A percentile compares a stretch with the other conserved stretches of the same genome.
phyloP scores from a whole-genome alignment of 2,888 invertebrate genomes.

The Euplagia quadripunctaria region DNA sequence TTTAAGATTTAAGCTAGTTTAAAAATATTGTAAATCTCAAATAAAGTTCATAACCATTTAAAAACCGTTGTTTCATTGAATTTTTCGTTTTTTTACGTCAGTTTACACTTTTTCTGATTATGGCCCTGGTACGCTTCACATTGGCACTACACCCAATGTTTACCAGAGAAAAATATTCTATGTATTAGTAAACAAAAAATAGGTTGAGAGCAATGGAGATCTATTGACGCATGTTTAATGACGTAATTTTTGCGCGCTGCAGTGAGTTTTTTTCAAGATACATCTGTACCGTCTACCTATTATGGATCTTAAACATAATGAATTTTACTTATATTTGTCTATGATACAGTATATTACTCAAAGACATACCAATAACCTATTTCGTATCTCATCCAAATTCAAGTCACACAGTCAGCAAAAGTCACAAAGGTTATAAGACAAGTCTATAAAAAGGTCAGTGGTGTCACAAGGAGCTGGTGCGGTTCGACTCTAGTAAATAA shows the following conservation, averaged over 20 bases:
- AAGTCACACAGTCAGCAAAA: constrained; percentile 8
- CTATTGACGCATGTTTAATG: constrained; percentile 26
- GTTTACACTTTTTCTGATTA: no score
- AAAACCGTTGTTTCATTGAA: no score
- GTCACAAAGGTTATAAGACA: constrained; percentile 16
- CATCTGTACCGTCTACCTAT: no score
- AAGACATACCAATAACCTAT: not conserved
- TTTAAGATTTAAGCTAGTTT: no score
- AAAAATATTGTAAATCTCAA: no score
- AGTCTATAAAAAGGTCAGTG: constrained; percentile 24
- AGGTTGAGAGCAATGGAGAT: constrained; percentile 24
- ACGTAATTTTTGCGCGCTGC: constrained; percentile 16
- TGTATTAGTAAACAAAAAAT: constrained; percentile 22
- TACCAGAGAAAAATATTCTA: no score
- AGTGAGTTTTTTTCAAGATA: not conserved
- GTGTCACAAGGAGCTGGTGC: constrained; percentile 20
- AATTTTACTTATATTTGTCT: not conserved
- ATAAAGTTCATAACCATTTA: no score
- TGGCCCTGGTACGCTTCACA: no score
- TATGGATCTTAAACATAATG: no score
- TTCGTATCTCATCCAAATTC: not conserved
- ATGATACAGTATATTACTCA: not conserved
- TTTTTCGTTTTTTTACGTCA: no score
- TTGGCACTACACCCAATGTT: no score
- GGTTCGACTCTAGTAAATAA: constrained; percentile 52